Base-by-base conservation (phyloP, 2,888 invertebrate genomes). In the Spatulosminthurus flaviceps region DNA sequence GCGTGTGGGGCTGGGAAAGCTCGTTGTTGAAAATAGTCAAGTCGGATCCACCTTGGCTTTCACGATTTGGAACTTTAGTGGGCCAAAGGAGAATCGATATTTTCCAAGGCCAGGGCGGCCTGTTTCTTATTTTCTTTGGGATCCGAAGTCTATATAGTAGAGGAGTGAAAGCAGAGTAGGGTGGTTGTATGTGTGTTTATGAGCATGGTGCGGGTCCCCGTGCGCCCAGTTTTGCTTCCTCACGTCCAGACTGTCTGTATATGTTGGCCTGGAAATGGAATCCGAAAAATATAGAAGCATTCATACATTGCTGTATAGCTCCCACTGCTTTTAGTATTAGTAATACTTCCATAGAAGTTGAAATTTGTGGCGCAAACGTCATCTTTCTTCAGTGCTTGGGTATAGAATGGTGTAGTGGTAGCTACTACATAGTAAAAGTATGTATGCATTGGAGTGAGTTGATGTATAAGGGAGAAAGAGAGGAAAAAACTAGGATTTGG, bases 31-130 rank as follows among this genome's bases (percentile, higher is more conserved):
- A 72, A 51, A n/a, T 75, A 60, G 29, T 67, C 22, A 41, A 71
- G 77, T 51, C 22, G 70, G n/a, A 77, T 51, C 70, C 28, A 70
- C 51, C 77, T 70, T 77, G 41, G 71, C 61, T 69, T 61, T 61
- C 71, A 34, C 29, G 28, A 70, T 70, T 77, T 77, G 22, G 71
- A 61, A 77, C 51, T 77, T 67, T 72, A 79, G 80, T 81, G 79
- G 81, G 80, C 77, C 80, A 77, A 80, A 76, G 24, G 43, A 41
- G 77, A 82, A 82, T 82, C 82, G 79, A 82, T 83, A 82, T 80
- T 81, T 82, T 82, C 82, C 83, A 83, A 83, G 83, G 83, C 81
- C 83, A 82, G 79, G 71, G 69, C 78, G 72, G 69, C 67, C 70
- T 77, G 51, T 70, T 70, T 70, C 51, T 77, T 70, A 70, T 60